Conservation (phyloP, 2,113 vertebrate genomes). For the Guaruba guarouba region DNA sequence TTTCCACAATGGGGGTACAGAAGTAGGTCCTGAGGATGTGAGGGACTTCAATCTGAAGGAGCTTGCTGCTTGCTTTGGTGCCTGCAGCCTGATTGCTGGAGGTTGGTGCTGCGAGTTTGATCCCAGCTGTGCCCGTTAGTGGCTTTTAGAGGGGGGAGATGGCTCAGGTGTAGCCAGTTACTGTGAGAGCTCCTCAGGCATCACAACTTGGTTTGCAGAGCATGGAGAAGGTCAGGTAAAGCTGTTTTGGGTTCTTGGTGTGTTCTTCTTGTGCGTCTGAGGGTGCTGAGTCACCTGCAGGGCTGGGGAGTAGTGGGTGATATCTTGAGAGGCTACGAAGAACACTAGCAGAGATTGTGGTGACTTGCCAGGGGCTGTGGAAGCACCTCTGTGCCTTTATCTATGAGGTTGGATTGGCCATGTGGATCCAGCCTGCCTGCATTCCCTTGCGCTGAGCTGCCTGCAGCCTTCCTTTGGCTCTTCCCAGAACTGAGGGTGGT, state of each 20-base stretch:
- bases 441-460: neutral
- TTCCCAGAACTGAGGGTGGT: fast-evolving
- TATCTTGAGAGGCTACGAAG: neutral
- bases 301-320: neutral
- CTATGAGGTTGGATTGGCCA: neutral
- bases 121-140: neutral
- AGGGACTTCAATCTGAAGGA: neutral
- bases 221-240: neutral
- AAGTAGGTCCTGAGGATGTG: neutral
- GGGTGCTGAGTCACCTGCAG: neutral
- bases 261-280: neutral
- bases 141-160: neutral
- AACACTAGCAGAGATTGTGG: neutral
- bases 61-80: neutral
- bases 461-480: neutral
- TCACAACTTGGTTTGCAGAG: fast-evolving
- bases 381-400: neutral
- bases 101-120: neutral
- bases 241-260: fast-evolving
- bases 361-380: neutral
- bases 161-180: neutral
- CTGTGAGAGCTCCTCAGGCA: too few species aligned
- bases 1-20: too few species aligned
- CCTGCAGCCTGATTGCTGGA: neutral
- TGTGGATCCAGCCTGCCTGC: neutral